phyloP scores from a whole-genome alignment of 2,113 vertebrate species.

The Semnornis frantzii region DNA sequence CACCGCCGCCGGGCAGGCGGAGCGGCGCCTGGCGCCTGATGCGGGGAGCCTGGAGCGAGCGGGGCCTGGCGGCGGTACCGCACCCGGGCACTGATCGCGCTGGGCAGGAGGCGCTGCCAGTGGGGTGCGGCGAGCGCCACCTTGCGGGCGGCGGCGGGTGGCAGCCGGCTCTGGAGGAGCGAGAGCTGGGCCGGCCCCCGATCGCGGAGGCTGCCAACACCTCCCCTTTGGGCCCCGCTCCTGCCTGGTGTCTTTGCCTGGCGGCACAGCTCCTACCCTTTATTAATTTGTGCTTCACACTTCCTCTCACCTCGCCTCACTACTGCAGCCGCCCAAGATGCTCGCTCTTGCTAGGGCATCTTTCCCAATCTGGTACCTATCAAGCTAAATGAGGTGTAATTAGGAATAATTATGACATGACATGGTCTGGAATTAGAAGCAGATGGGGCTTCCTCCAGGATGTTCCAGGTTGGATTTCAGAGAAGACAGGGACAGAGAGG shows the following conservation, averaged over 20 bases:
- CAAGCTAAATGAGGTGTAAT: conserved; percentile 71
- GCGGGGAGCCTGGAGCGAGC: no score
- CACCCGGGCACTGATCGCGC: no score
- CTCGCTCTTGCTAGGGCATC: conserved; percentile 11
- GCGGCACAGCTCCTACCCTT: not conserved
- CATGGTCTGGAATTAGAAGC: conserved; percentile 63
- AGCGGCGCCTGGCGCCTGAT: no score
- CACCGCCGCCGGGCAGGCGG: accelerated
- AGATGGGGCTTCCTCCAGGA: conserved; percentile 69
- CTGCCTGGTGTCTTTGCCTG: not conserved
- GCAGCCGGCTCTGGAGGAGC: not conserved
- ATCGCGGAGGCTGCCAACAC: no score
- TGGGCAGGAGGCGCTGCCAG: no score
- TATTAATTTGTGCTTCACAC: not conserved
- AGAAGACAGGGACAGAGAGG: not conserved
- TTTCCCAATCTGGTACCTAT: conserved; percentile 57
- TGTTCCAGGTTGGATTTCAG: conserved; percentile 46
- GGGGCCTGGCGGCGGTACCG: no score
- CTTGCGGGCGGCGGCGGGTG: not conserved
- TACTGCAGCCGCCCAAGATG: not conserved
- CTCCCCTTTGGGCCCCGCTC: no score
- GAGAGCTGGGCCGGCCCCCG: not conserved
- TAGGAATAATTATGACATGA: conserved; percentile 71
- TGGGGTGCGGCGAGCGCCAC: not conserved
- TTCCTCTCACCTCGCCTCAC: not conserved